These are phyloP conservation scores for Schizaphis graminum DNA, from an alignment of 2,888 invertebrate genomes.

Conservation along the genomic window DNA sequence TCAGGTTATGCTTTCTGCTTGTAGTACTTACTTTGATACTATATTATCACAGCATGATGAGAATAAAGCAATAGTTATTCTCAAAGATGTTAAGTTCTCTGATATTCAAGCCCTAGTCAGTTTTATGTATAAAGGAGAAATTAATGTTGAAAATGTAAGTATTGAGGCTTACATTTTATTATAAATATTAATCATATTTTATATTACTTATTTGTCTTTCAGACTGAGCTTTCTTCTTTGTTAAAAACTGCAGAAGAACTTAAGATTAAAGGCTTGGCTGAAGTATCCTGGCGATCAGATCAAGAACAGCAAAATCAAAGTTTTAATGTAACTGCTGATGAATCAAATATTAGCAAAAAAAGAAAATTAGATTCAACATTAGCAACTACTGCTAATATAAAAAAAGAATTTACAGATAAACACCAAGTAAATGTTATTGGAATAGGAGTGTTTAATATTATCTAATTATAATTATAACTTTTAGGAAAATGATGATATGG, in stretches of 20 bases:
- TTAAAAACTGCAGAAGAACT: constrained; percentile 93
- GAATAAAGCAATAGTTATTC: constrained; percentile 85
- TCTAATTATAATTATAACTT: neutral
- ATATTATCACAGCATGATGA: constrained; percentile 86
- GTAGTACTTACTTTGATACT: constrained; percentile 91
- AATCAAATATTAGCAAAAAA: constrained; percentile 47
- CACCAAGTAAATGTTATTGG: constrained; percentile 12
- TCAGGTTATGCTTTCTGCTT: constrained; percentile 90
- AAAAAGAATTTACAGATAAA: constrained; percentile 53
- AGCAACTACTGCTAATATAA: constrained; percentile 43
- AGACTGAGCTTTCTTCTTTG: constrained; percentile 89
- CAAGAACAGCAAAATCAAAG: constrained; percentile 69
- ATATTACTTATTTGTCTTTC: constrained; percentile 69
- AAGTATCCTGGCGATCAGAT: constrained; percentile 83
- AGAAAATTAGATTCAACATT: constrained; percentile 51
- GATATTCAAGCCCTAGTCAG: constrained; percentile 91
- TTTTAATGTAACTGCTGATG: constrained; percentile 38
- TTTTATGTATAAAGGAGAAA: constrained; percentile 96
- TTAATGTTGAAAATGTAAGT: constrained; percentile 93
- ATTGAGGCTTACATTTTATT: neutral
- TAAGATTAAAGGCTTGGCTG: constrained; percentile 90
- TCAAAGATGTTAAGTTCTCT: constrained; percentile 91
- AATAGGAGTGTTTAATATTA: neutral
- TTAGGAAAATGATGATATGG: constrained; percentile 64
- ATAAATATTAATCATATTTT: neutral